Percentiles rank a stretch among this genome's conserved stretches.
Conservation (phyloP, 2,888 invertebrate species). For the Torymus auratus region DNA sequence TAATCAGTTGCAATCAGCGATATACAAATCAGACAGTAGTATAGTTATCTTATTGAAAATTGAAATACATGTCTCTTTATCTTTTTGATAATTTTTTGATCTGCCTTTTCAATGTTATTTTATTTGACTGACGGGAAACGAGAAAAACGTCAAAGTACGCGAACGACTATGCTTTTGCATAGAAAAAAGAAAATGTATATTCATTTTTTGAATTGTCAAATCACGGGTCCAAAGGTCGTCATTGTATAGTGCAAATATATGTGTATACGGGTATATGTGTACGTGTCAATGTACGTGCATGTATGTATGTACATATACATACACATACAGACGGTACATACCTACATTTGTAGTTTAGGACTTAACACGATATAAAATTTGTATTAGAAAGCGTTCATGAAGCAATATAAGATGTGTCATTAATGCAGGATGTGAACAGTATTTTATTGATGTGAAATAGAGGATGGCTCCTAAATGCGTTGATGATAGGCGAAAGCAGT, state of each 20-base stretch:
- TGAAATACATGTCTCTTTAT: slow-evolving; percentile 1
- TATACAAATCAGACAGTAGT: slow-evolving; percentile 59
- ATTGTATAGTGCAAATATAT: slow-evolving; percentile 64
- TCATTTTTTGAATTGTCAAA: slow-evolving; percentile 69
- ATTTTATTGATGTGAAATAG: slow-evolving; percentile 26
- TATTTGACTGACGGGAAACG: background rate
- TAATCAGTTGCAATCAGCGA: slow-evolving; percentile 62
- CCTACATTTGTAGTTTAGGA: background rate
- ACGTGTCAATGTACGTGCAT: background rate
- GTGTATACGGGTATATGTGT: slow-evolving; percentile 3
- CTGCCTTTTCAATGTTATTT: slow-evolving; percentile 16
- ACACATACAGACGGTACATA: slow-evolving; percentile 8
- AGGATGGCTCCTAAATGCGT: slow-evolving; percentile 24
- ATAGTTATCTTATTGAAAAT: background rate
- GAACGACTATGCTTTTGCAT: slow-evolving; percentile 46
- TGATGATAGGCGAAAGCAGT: slow-evolving; percentile 31
- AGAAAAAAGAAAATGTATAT: slow-evolving; percentile 58
- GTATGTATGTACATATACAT: slow-evolving; percentile 7
- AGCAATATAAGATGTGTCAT: slow-evolving; percentile 45
- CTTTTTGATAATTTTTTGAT: slow-evolving; percentile 48
- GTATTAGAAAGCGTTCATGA: slow-evolving; percentile 38
- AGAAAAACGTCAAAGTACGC: background rate
- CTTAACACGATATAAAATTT: slow-evolving; percentile 22
- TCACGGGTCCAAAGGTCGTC: slow-evolving; percentile 73
- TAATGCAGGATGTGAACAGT: slow-evolving; percentile 21